These are phyloP conservation scores for Serripes groenlandicus DNA, from an alignment of 2,888 invertebrate species.

Conservation along the genomic window DNA sequence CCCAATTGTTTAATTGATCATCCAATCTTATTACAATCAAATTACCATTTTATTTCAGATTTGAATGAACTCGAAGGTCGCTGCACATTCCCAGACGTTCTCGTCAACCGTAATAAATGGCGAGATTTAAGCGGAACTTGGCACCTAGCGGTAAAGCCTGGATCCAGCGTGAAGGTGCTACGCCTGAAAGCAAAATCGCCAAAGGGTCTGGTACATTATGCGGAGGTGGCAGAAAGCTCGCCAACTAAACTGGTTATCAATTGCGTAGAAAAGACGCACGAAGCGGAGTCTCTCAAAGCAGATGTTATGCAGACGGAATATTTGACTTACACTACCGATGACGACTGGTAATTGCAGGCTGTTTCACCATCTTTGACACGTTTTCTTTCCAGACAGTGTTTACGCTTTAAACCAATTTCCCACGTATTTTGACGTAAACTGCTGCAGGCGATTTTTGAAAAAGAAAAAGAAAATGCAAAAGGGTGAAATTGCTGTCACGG, in stretches of 20 bases:
- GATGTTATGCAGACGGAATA: constrained; percentile 62
- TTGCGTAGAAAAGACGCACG: constrained; percentile 71
- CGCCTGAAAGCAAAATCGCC: constrained; percentile 69
- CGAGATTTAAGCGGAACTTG: constrained; percentile 79
- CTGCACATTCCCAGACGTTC: constrained; percentile 80
- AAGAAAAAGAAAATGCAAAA: no score
- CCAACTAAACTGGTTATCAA: constrained; percentile 73
- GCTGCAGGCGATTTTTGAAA: no score
- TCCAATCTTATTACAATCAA: background rate
- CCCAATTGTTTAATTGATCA: no score
- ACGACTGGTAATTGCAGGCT: constrained; percentile 77
- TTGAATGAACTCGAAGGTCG: constrained; percentile 56
- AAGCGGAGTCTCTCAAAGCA: constrained; percentile 45
- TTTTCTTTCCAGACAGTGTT: no score
- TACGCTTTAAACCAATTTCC: no score
- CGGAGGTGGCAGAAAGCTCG: constrained; percentile 37
- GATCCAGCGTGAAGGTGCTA: constrained; percentile 73
- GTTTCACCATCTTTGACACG: no score
- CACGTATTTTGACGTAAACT: no score
- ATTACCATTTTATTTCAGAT: constrained; percentile 49
- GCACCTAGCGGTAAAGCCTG: constrained; percentile 73
- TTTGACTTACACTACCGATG: constrained; percentile 74
- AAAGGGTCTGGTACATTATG: constrained; percentile 15
- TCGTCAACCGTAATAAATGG: constrained; percentile 76
- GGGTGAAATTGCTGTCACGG: no score